phyloP scores from a whole-genome alignment of 2,797 vertebrate species.

The Myotis findleyi region DNA sequence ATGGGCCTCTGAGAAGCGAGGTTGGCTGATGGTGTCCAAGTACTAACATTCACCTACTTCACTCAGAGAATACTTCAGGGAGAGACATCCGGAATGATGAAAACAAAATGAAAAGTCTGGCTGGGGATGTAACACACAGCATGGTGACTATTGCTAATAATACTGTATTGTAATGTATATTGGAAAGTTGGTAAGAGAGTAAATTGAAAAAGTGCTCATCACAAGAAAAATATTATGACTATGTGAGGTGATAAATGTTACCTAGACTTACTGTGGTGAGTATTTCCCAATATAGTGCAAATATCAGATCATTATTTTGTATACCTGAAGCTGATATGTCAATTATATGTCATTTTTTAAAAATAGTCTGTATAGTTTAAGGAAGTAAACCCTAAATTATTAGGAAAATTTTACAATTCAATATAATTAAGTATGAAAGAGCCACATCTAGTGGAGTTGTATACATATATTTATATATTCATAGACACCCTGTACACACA shows the following conservation, averaged over 20 bases:
- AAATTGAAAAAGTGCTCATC: neutral
- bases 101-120: neutral
- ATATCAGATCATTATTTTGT: neutral
- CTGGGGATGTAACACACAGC: neutral
- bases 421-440: neutral
- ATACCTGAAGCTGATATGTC: neutral
- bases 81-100: neutral
- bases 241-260: neutral
- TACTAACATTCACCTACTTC: neutral
- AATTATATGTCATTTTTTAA: neutral
- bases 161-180: neutral
- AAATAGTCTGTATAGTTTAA: neutral
- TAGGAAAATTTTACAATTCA: slow-evolving; percentile 15
- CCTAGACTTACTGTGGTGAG: neutral
- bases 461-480: neutral
- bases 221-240: neutral
- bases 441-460: neutral
- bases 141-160: neutral
- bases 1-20: neutral
- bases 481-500: neutral
- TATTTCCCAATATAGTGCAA: neutral
- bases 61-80: neutral
- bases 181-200: neutral
- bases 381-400: neutral
- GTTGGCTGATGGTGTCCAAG: neutral